These are phyloP conservation scores for Drosophila vallismaia DNA, from an alignment of 2,888 invertebrate genomes.

Conservation along the genomic window DNA sequence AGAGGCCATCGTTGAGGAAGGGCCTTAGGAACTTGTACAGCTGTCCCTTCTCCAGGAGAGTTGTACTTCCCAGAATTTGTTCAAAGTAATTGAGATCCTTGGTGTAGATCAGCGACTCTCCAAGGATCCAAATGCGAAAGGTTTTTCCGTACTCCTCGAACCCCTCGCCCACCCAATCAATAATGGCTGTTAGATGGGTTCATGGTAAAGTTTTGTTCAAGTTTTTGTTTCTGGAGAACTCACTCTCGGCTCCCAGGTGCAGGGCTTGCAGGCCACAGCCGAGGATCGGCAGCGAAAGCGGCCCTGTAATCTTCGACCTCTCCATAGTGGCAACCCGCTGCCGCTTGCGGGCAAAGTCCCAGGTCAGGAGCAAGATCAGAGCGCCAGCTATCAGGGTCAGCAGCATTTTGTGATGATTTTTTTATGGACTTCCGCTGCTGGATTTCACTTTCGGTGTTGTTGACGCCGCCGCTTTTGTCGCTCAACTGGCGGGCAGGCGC, in stretches of 20 bases:
- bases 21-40: conserved; percentile 72
- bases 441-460: conserved; percentile 44
- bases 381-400: conserved; percentile 51
- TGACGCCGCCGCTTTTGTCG: conserved; percentile 37
- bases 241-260: conserved; percentile 63
- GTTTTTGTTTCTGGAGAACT: conserved; percentile 11
- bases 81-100: conserved; percentile 84
- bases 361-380: conserved; percentile 54
- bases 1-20: conserved; percentile 73
- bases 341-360: conserved; percentile 63
- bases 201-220: neutral
- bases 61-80: conserved; percentile 78
- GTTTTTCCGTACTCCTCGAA: conserved; percentile 83
- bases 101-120: conserved; percentile 82
- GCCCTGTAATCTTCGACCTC: conserved; percentile 58
- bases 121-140: conserved; percentile 84
- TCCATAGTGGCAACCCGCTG: conserved; percentile 42
- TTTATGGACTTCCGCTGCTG: conserved; percentile 6
- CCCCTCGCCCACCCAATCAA: conserved; percentile 44
- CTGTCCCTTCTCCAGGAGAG: conserved; percentile 72
- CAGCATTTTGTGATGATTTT: conserved; percentile 44
- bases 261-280: conserved; percentile 61
- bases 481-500: conserved; percentile 38
- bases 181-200: conserved; percentile 33
- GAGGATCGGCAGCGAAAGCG: conserved; percentile 56